Conservation (phyloP, 2,797 vertebrate species). For the Mycteria americana region DNA sequence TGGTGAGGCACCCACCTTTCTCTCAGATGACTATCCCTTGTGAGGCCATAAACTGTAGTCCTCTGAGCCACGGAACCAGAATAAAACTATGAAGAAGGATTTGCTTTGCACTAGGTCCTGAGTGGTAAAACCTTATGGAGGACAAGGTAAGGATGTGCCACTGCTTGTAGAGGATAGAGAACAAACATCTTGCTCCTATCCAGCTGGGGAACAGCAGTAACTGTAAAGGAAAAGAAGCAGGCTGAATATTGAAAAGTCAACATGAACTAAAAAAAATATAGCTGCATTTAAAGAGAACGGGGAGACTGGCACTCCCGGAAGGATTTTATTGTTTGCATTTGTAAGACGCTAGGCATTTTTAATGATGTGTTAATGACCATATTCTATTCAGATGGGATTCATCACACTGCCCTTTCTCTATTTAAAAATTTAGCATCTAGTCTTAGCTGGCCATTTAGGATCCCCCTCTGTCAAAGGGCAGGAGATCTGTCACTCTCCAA, state of each 20-base stretch:
- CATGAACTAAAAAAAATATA: background rate
- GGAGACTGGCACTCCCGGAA: background rate
- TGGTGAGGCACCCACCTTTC: background rate
- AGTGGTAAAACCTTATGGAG: background rate
- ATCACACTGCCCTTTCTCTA: slow-evolving; percentile 11
- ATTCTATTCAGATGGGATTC: slow-evolving; percentile 39
- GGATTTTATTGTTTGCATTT: slow-evolving; percentile 52
- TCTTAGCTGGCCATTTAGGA: background rate
- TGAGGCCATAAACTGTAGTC: background rate
- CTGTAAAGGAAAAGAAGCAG: background rate
- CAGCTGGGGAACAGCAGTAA: background rate
- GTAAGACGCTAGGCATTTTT: slow-evolving; percentile 5
- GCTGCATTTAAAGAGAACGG: slow-evolving; percentile 34
- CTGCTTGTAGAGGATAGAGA: background rate
- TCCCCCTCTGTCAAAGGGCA: background rate
- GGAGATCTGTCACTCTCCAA: background rate
- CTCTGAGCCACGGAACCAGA: background rate
- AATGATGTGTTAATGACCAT: slow-evolving; percentile 53
- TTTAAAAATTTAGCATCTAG: slow-evolving; percentile 9
- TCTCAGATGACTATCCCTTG: background rate
- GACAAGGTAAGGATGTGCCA: background rate
- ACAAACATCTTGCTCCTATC: background rate
- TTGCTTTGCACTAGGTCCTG: background rate
- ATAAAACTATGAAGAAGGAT: background rate
- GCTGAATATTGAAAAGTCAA: background rate